Evolutionary conservation across 2,113 vertebrate species (phyloP), one percentile per base, ranked within the genome.

Genomic region (Aythya baeri): DNA sequence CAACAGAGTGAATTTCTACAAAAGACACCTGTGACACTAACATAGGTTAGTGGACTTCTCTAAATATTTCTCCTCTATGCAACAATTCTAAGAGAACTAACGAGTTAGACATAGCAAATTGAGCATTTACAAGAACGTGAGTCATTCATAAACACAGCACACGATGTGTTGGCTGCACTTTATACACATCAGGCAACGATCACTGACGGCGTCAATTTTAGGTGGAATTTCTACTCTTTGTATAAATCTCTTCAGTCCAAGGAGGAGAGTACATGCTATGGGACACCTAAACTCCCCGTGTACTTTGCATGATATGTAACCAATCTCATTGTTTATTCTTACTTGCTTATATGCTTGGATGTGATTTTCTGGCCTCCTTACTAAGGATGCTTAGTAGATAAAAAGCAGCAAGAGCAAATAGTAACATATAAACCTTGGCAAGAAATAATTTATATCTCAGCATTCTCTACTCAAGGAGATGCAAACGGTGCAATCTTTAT

Each of bases 91-190:
- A 59, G 10, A 65, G 20, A 79, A 57, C 9, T 61, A 44, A 20
- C 9, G 43, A 63, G 27, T 50, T 17, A 52, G 20, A 44, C n/a
- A 26, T 5, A 72, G 66, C 38, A 82, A 86, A 68, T 0, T 3
- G 46, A 94, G 49, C 54, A 88, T 8, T 59, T 83, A 80, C 67
- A 65, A 20, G 32, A 88, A 32, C 9, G n/a, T 17, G 11, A 2
- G 1, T 17, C 2, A 1, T 14, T 78, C 75, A 50, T 15, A 36
- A 55, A 78, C 65, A 58, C n/a, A 8, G 57, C 0, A 0, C 17
- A 38, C 41, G 25, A 46, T 36, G 43, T 2, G 3, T 2, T 74
- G 23, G 85, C 17, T 79, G 71, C 0, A 6, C 31, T 4, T 0
- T 3, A 63, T 50, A 26, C 44, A 21, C 62, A 72, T 21, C 27